A percentile compares a stretch with the other conserved stretches of the same genome.
Conservation (phyloP, 2,113 vertebrate genomes). For the Microcebus griseorufus region DNA sequence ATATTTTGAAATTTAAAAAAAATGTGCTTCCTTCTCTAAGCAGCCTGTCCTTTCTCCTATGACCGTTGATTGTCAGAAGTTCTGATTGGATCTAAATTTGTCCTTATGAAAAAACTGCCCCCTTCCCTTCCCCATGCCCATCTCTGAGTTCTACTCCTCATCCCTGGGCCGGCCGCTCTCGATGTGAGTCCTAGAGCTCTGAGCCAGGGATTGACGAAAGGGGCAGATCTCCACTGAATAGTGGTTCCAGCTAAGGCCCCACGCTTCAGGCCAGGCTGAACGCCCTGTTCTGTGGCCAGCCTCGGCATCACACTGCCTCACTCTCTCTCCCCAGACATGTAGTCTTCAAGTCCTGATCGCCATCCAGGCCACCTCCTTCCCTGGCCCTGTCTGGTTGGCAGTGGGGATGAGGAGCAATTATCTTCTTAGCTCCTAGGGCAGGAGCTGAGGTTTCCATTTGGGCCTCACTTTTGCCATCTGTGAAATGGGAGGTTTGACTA, state of each 20-base stretch:
- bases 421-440: neutral
- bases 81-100: constrained; percentile 23
- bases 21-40: neutral
- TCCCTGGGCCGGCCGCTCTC: neutral
- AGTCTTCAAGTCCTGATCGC: neutral
- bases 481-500: neutral
- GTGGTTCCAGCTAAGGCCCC: neutral
- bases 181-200: neutral
- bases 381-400: neutral
- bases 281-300: neutral
- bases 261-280: neutral
- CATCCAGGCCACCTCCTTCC: neutral
- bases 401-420: neutral
- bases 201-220: neutral
- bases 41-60: neutral
- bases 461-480: neutral
- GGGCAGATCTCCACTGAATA: neutral
- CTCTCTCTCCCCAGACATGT: neutral
- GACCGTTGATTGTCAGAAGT: neutral
- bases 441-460: neutral
- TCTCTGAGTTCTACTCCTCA: neutral
- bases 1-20: too few species aligned
- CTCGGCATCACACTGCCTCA: neutral
- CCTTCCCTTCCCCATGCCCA: neutral
- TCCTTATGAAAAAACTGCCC: neutral